Percentiles rank a stretch among this genome's conserved stretches.
These are phyloP conservation scores for Atrichornis clamosus DNA, from an alignment of 2,113 vertebrate species.

Conservation along the genomic window DNA sequence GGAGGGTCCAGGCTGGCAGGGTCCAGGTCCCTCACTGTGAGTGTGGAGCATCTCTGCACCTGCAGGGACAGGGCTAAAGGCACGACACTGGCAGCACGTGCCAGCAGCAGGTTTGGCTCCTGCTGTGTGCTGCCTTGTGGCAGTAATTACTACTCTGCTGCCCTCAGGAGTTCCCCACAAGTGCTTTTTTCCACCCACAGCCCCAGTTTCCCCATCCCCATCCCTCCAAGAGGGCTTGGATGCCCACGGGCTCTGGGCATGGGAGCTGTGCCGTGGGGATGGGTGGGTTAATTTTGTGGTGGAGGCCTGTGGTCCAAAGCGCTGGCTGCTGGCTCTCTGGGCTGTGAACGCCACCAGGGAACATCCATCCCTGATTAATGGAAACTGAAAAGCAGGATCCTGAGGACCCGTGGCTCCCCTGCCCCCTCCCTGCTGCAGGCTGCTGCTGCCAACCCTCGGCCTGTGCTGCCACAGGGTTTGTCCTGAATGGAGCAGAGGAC, in stretches of 20 bases:
- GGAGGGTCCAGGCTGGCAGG: background rate
- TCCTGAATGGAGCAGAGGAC: background rate
- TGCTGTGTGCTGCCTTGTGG: fast-evolving
- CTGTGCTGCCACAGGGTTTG: fast-evolving
- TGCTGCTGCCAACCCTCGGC: background rate
- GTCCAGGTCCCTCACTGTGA: fast-evolving
- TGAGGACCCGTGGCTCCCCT: background rate
- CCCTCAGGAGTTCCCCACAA: background rate
- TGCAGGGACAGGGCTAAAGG: background rate
- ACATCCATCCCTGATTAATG: background rate
- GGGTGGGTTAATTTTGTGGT: background rate
- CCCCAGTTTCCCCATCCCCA: fast-evolving
- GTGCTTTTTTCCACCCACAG: background rate
- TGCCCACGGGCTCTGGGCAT: background rate
- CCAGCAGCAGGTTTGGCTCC: background rate
- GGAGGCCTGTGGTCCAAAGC: background rate
- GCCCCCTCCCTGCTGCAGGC: background rate
- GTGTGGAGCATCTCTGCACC: background rate
- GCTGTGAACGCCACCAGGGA: background rate
- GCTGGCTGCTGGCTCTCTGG: background rate
- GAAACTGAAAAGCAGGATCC: constrained; percentile 5
- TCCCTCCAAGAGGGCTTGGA: fast-evolving
- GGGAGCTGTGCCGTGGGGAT: fast-evolving
- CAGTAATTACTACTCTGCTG: background rate
- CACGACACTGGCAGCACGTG: fast-evolving